Base-by-base conservation (phyloP, 2,113 vertebrate genomes). In the Theropithecus gelada region DNA sequence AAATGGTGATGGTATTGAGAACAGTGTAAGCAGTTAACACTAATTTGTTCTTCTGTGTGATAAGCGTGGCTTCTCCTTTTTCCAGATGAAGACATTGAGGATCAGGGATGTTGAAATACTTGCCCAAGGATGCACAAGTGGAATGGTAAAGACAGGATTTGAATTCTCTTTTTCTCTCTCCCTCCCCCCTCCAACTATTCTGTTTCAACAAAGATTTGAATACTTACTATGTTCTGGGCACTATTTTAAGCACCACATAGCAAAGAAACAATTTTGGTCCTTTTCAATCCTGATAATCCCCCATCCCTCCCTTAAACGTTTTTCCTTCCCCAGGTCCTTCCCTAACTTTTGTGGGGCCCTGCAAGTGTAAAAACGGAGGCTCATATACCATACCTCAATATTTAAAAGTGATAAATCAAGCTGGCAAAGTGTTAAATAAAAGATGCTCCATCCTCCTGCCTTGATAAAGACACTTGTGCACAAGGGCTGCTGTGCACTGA, bases 391-490 rank as follows among this genome's bases (percentile, higher is more conserved):
- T 40, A n/a, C 90, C 70, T 93, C 93, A 96, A 93, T 93, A 94
- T 96, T 96, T 97, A 90, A 90, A 93, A 73, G 59, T 72, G 83
- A 59, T 83, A 79, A 90, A 87, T 93, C 81, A 87, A 81, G 27
- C 40, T 59, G 59, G 89, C 61, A 32, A 55, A 68, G 25, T 85
- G 61, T 83, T 84, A 93, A 88, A 59, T 83, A 92, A 94, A 72
- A 57, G 55, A 43, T 45, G 64, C 50, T 79, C 38, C 17, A 59
- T 79, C 45, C 23, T 80, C 23, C 18, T 59, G 38, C 55, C 55
- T 88, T 80, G 57, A 61, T 55, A 95, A 81, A 61, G 75, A 27
- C 0, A n/a, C n/a, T 48, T 68, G 23, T 40, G 23, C 48, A 40
- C 64, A 94, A 82, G 59, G 48, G 72, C n/a, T 35, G 68, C 14